A percentile compares a stretch with the other conserved stretches of the same genome.
Evolutionary conservation across 2,113 vertebrate genomes (phyloP).

Genomic region (Alexandromys fortis): DNA sequence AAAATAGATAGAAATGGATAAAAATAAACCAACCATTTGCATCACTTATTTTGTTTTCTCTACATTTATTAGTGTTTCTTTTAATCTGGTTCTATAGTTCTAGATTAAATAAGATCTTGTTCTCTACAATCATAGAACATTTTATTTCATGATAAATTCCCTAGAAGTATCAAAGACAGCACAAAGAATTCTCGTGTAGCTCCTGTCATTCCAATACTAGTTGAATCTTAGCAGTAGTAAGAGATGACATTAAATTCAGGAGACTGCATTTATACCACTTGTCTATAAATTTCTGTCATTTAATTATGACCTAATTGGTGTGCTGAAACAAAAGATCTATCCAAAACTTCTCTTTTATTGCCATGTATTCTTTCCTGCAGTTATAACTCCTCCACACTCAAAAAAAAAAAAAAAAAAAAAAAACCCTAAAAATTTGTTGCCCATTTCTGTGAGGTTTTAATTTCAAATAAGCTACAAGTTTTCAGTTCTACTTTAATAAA

Average conservation of each 20-base stretch:
- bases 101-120: not conserved
- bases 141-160: not conserved
- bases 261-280: not conserved
- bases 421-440: not conserved
- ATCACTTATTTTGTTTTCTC: not conserved
- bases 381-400: not conserved
- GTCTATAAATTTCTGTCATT: not conserved
- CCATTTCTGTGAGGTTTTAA: not conserved
- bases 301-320: not conserved
- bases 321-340: not conserved
- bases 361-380: not conserved
- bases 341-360: too few relatives aligned
- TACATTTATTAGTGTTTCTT: not conserved
- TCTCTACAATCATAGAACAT: not conserved
- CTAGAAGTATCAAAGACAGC: not conserved
- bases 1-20: not conserved
- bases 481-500: not conserved
- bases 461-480: not conserved
- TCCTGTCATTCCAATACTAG: not conserved
- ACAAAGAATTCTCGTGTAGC: not conserved
- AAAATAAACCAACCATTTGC: not conserved
- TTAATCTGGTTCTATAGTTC: not conserved
- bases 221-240: not conserved
- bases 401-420: not conserved
- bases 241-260: not conserved